Evolutionary conservation across 1,140 invertebrate genomes (phyloP).

Genomic region (Papilio polytes): DNA sequence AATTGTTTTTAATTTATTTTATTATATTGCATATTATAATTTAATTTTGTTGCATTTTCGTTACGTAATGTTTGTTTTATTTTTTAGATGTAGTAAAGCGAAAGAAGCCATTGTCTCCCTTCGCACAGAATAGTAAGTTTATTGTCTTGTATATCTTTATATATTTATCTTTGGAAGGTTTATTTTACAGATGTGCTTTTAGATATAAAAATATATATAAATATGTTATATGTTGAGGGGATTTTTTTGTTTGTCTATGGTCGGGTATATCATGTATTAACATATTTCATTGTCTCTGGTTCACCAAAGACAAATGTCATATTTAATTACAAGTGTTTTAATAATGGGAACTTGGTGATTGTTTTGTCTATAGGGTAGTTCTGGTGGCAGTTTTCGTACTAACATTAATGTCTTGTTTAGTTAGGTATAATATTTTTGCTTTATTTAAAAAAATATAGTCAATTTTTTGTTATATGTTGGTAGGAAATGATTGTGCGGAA

Average conservation of each 20-base stretch:
- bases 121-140: slow-evolving; percentile 39
- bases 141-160: slow-evolving; percentile 10
- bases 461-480: slow-evolving; percentile 5
- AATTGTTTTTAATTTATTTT: slow-evolving; percentile 7
- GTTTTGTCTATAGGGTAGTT: slow-evolving; percentile 12
- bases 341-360: neutral
- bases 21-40: neutral
- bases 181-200: neutral
- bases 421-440: slow-evolving; percentile 15
- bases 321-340: neutral
- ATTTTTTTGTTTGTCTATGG: slow-evolving; percentile 27
- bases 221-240: neutral
- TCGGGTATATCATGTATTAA: neutral
- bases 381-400: slow-evolving; percentile 5
- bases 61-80: slow-evolving; percentile 22
- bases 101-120: slow-evolving; percentile 38
- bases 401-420: slow-evolving; percentile 29
- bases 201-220: neutral
- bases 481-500: neutral
- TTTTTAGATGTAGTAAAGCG: slow-evolving; percentile 37
- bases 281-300: neutral
- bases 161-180: neutral
- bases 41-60: slow-evolving; percentile 15
- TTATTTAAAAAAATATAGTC: slow-evolving; percentile 8
- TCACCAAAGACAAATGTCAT: neutral